Evolutionary conservation across 2,113 vertebrate genomes (phyloP), one percentile per base, ranked within the genome.

Genomic region (Ranitomeya variabilis): DNA sequence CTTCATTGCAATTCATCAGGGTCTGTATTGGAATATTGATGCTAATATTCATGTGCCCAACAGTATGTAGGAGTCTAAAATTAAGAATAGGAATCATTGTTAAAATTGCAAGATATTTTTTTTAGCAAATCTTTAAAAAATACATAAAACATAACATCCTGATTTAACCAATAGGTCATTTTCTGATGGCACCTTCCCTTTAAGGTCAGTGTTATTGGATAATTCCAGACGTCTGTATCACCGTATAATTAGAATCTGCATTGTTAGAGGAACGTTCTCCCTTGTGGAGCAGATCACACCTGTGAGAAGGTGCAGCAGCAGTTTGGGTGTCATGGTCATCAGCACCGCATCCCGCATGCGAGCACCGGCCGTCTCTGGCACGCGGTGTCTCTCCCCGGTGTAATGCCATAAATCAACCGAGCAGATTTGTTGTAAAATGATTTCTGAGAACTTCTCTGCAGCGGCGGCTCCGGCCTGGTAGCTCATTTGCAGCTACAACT

Each of bases 331-430:
- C 85, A 52, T 21, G 57, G 14, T 16, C 18, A 31, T 86, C 26
- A n/a, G 37, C 14, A 7, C 18, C 21, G 55, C 26, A 62, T 86
- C 57, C 62, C 54, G 55, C 19, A 54, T 51, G 15, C 11, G 7
- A 52, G 45, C 59, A 55, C 67, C 66, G 62, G 37, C 59, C 7
- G 31, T 31, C 16, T 7, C 16, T 18, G 73, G 73, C 73, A 76
- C 37, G 52, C 52, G 73, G 37, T 9, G 73, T 76, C 73, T 66
- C 60, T 80, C 85, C 45, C 62, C 5, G 76, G 85, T 51, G 45
- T 79, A 78, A 52, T 23, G 60, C 85, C 51, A 87, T 87, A 79
- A 87, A 80, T 87, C 85, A 87, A 74, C 73, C 9, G 19, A 62
- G 31, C 57, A 86, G 18, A 79, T 66, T 78, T 66, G 26, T 79